Base-by-base conservation (phyloP, 2,888 invertebrate species). In the Cataglyphis livida region DNA sequence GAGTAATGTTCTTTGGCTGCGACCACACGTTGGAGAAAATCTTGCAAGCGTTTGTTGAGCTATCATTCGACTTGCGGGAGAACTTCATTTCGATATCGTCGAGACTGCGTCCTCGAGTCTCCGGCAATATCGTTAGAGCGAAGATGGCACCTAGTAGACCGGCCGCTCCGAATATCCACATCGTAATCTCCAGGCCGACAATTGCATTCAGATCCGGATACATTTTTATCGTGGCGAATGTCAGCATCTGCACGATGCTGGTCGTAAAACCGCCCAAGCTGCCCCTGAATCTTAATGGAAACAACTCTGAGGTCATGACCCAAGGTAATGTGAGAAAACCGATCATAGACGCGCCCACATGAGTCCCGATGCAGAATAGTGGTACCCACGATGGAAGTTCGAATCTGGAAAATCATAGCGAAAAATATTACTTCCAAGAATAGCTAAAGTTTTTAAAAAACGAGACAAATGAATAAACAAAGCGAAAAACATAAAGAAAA, bases 241-340 rank as follows among this genome's bases (percentile, higher is more conserved):
- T 97, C 18, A 97, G 95, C 3, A 96, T 93, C 90, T 97, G 97
- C 0, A 96, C 97, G 73, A 97, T 95, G 81, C 97, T 96, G 0
- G 97, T 96, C 0, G 97, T 97, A 0, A 97, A 94, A 0, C 97
- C 97, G 0, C 96, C 96, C 95, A 97, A 96, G 0, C 97, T 96
- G 0, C 97, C 96, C 87, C 97, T 95, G 2, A 97, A 96, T 82
- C 96, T 95, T 85, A 97, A 95, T 2, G 97, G 97, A 90, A 97
- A 97, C 62, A 97, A 92, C 91, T 97, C 97, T 1, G 97, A 97
- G 0, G 96, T 97, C 96, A 97, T 96, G 41, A 97, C 96, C 97
- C 97, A 97, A 0, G 97, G 97, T 5, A 97, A 95, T 35, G 97
- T 97, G 0, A 97, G 93, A 93, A 97, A 97, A 0, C 97, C 97